phyloP scores from a whole-genome alignment of 2,113 vertebrate species.

The Acrocephalus kingi region DNA sequence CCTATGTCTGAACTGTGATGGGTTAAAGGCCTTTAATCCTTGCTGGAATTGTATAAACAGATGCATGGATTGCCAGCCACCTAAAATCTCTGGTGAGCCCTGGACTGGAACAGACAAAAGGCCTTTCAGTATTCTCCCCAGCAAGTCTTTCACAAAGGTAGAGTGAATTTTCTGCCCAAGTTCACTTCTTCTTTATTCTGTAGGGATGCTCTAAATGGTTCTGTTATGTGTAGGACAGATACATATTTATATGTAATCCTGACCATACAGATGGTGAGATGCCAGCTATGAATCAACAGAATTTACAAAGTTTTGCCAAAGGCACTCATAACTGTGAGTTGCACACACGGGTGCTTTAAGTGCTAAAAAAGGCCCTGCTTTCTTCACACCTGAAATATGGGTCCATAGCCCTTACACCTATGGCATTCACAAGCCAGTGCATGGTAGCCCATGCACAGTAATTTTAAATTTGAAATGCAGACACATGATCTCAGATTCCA shows the following conservation, averaged over 20 bases:
- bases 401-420: not conserved
- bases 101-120: not conserved
- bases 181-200: not conserved
- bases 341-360: slow-evolving; percentile 19
- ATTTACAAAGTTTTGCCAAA: slow-evolving; percentile 44
- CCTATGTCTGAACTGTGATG: not conserved
- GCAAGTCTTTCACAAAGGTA: not conserved
- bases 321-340: not conserved
- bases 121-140: not conserved
- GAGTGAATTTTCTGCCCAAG: not conserved
- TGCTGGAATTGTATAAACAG: not conserved
- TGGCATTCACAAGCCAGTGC: not conserved
- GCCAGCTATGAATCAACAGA: slow-evolving; percentile 35
- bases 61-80: not conserved
- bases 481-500: slow-evolving; percentile 24
- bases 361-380: not conserved
- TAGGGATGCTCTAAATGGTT: slow-evolving; percentile 44
- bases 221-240: not conserved
- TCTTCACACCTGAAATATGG: slow-evolving; percentile 28
- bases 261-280: not conserved
- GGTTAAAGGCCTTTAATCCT: not conserved
- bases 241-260: not conserved
- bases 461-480: slow-evolving; percentile 25
- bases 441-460: not conserved
- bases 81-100: not conserved